Conservation (phyloP, 2,888 invertebrate species). For the Lamellibrachia satsuma region DNA sequence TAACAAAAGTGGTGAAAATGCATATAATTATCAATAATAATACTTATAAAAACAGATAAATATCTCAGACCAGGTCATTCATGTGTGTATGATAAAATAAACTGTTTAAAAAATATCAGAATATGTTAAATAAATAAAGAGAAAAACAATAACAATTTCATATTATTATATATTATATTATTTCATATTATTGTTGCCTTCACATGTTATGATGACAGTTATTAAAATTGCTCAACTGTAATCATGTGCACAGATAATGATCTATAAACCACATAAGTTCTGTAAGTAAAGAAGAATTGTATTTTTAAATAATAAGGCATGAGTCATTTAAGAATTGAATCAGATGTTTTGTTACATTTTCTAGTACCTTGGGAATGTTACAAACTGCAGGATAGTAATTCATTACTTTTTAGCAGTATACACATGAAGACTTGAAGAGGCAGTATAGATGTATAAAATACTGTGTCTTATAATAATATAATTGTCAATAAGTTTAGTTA, state of each 20-base stretch:
- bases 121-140: neutral
- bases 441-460: too few species aligned
- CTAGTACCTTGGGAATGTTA: too few species aligned
- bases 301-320: neutral
- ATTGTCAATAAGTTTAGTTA: too few species aligned
- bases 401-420: too few species aligned
- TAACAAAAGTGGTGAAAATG: neutral
- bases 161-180: neutral
- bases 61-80: neutral
- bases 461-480: too few species aligned
- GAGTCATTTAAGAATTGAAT: neutral
- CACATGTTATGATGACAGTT: neutral
- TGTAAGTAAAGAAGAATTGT: neutral
- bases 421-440: too few species aligned
- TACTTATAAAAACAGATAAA: neutral
- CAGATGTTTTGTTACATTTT: neutral
- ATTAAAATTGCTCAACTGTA: neutral
- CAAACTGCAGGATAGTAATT: too few species aligned
- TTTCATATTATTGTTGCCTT: neutral
- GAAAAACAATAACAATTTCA: neutral
- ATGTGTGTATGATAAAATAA: neutral
- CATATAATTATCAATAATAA: neutral
- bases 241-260: neutral
- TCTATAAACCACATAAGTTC: neutral
- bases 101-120: neutral